phyloP scores from a whole-genome alignment of 2,113 vertebrate species.

The Malurus alboscapulatus region DNA sequence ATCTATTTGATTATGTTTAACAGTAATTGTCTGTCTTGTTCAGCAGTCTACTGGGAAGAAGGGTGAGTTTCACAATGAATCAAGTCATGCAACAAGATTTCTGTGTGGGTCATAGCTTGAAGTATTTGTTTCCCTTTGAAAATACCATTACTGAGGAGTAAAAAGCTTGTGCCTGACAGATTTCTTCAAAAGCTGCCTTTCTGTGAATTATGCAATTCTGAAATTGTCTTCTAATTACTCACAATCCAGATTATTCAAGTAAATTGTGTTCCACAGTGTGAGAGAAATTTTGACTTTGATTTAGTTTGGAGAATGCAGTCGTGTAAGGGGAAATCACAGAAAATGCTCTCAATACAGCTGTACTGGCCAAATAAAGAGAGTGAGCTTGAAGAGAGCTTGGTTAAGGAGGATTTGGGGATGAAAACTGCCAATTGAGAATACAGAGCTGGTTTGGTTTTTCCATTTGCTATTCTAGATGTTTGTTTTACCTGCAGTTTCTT shows the following conservation, averaged over 20 bases:
- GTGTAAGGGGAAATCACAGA: neutral
- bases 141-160: neutral
- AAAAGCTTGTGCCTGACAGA: neutral
- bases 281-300: neutral
- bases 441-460: neutral
- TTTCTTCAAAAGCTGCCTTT: neutral
- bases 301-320: neutral
- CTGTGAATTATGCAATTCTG: neutral
- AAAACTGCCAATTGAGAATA: neutral
- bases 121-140: neutral
- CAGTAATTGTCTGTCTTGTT: neutral
- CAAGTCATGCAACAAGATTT: neutral
- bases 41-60: neutral
- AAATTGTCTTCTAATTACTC: neutral
- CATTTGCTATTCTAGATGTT: neutral
- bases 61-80: neutral
- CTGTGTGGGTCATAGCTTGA: neutral
- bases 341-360: neutral
- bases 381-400: neutral
- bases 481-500: neutral
- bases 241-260: neutral
- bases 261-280: neutral
- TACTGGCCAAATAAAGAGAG: neutral
- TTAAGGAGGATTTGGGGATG: neutral
- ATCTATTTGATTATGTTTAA: neutral